phyloP scores from a whole-genome alignment of 2,113 vertebrate genomes.

The Lophius piscatorius region DNA sequence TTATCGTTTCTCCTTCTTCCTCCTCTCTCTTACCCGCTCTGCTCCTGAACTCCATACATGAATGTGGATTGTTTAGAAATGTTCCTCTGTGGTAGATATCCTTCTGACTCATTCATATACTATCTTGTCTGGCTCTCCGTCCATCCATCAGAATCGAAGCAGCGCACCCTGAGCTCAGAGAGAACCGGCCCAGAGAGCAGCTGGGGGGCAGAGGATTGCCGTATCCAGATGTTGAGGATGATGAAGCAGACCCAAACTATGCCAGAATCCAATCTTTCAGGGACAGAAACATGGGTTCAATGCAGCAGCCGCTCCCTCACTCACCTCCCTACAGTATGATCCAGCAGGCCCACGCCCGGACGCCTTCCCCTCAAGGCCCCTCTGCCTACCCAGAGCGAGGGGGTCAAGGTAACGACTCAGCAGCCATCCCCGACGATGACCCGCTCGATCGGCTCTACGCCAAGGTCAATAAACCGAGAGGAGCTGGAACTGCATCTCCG shows the following conservation, averaged over 20 bases:
- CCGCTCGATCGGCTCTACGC: slow-evolving; percentile 91
- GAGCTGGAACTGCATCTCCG: slow-evolving; percentile 54
- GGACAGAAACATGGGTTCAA: slow-evolving; percentile 77
- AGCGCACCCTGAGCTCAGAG: slow-evolving; percentile 89
- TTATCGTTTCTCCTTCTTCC: neutral
- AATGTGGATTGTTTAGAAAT: no score
- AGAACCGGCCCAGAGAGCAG: slow-evolving; percentile 79
- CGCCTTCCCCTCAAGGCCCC: slow-evolving; percentile 74
- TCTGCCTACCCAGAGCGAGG: slow-evolving; percentile 57
- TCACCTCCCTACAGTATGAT: slow-evolving; percentile 44
- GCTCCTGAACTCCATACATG: no score
- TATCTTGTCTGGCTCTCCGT: neutral
- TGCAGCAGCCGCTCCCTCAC: slow-evolving; percentile 38
- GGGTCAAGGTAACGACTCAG: slow-evolving; percentile 38
- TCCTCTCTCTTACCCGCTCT: neutral
- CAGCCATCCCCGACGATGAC: slow-evolving; percentile 82
- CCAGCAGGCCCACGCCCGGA: slow-evolving; percentile 72
- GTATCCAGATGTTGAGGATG: slow-evolving; percentile 89
- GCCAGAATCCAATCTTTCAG: slow-evolving; percentile 92
- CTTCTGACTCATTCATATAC: neutral
- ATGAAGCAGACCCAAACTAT: slow-evolving; percentile 94
- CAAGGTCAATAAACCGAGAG: slow-evolving; percentile 94
- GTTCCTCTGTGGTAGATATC: neutral
- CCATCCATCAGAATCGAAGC: slow-evolving; percentile 85
- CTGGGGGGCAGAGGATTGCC: slow-evolving; percentile 39